Evolutionary conservation across 2,888 invertebrate species (phyloP), one percentile per base, ranked within the genome.

Genomic region (Anoplius nigerrimus): DNA sequence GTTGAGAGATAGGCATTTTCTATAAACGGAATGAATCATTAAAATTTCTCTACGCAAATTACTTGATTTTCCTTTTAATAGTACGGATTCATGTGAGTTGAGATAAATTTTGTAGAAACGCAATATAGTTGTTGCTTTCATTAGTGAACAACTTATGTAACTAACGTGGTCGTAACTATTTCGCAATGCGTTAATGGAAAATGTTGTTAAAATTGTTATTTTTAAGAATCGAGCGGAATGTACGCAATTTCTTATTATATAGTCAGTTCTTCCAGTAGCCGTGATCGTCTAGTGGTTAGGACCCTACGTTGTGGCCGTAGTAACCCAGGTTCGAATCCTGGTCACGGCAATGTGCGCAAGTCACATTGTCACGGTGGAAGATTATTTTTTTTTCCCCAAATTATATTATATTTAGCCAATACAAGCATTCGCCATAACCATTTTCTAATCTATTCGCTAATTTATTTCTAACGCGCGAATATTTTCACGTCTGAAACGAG

Each of bases 271-370:
- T 84, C 80, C 74, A 74, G 60, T 80, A 85, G 84, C 86, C 87
- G 87, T 87, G 87, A 87, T 87, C 86, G 87, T 88, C 87, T 87
- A 86, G 85, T 86, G 85, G 86, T 87, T 84, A 88, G 86, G 88
- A 88, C 88, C 87, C 87, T 87, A 88, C 88, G 88, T 88, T 88
- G 88, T 88, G 88, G 88, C 88, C 88, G 88, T 88, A 88, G 88
- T 87, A 88, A 88, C 88, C 88, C 88, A 88, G 88, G 88, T 88
- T 88, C 88, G 88, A 88, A 88, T 89, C 88, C 88, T 88, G 88
- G 88, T 88, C 88, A 88, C 87, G 88, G 88, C 88, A 88, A 85
- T 87, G 86, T 84, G 75, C 2, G 53, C 61, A 67, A 75, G 46
- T 48, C 75, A 72, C 80, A 82, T 82, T 82, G 79, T 82, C 82